Conservation (phyloP, 2,888 invertebrate genomes). For the Linnaemya vulpina region DNA sequence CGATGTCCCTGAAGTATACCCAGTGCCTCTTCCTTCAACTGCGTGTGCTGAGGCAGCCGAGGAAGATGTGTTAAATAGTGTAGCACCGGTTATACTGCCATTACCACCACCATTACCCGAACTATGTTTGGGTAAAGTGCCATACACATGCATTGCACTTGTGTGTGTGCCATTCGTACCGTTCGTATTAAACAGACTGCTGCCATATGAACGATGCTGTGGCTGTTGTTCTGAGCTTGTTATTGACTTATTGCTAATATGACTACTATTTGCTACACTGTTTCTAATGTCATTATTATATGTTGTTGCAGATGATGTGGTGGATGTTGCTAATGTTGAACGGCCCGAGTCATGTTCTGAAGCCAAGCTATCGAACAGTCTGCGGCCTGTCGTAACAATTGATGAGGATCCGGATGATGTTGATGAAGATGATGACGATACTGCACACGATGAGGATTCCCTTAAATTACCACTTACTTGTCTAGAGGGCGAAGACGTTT, state of each 20-base stretch:
- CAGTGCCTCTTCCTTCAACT: slow-evolving; percentile 65
- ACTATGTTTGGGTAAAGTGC: slow-evolving; percentile 81
- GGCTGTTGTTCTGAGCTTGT: slow-evolving; percentile 78
- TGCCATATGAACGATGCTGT: slow-evolving; percentile 76
- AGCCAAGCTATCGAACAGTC: slow-evolving; percentile 80
- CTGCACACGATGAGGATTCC: slow-evolving; percentile 71
- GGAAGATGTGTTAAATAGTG: slow-evolving; percentile 69
- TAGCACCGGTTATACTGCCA: slow-evolving; percentile 73
- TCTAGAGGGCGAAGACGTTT: slow-evolving; percentile 79
- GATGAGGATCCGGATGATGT: slow-evolving; percentile 76
- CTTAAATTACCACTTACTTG: slow-evolving; percentile 75
- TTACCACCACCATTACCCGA: slow-evolving; percentile 70
- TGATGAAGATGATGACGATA: slow-evolving; percentile 73
- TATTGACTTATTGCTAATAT: slow-evolving; percentile 78
- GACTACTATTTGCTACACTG: slow-evolving; percentile 77
- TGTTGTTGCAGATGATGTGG: slow-evolving; percentile 74
- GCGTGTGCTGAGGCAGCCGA: slow-evolving; percentile 57
- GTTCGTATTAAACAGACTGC: slow-evolving; percentile 76
- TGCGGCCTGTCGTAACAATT: slow-evolving; percentile 78
- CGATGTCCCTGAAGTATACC: slow-evolving; percentile 74
- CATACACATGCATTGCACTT: slow-evolving; percentile 81
- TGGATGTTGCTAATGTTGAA: slow-evolving; percentile 73
- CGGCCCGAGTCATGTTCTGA: slow-evolving; percentile 75
- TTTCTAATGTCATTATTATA: slow-evolving; percentile 79
- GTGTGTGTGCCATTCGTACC: slow-evolving; percentile 75